phyloP scores from a whole-genome alignment of 2,113 vertebrate species.

The Corythornis vintsioides region DNA sequence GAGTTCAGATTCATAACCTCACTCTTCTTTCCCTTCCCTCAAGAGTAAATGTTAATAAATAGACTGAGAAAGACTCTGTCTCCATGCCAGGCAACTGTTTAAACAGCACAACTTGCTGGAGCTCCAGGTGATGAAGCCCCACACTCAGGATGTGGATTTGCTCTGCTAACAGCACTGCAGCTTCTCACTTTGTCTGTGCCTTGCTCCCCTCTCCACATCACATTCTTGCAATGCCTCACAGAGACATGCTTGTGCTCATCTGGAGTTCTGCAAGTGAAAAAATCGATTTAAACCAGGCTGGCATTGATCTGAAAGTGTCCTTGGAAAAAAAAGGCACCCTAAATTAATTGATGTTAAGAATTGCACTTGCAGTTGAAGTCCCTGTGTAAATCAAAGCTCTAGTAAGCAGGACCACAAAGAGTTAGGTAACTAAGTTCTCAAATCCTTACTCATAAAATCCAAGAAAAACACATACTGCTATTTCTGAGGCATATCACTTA shows the following conservation, averaged over 20 bases:
- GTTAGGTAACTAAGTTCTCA: not conserved
- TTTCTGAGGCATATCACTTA: not conserved
- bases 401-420: not conserved
- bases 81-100: not conserved
- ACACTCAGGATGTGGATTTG: not conserved
- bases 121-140: not conserved
- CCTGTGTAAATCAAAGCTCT: not conserved
- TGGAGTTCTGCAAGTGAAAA: not conserved
- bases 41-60: constrained; percentile 14
- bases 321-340: not conserved
- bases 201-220: fast-evolving
- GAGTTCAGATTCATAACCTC: not conserved
- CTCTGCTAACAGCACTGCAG: not conserved
- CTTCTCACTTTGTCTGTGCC: not conserved
- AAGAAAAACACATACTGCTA: not conserved
- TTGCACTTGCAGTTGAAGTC: not conserved
- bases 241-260: not conserved
- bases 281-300: not conserved
- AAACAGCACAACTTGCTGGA: constrained; percentile 9
- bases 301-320: not conserved
- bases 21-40: not conserved
- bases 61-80: constrained; percentile 9
- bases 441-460: not conserved
- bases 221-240: not conserved
- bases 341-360: not conserved